These are phyloP conservation scores for Odontophorus gujanensis DNA, from an alignment of 2,113 vertebrate species.

Conservation along the genomic window DNA sequence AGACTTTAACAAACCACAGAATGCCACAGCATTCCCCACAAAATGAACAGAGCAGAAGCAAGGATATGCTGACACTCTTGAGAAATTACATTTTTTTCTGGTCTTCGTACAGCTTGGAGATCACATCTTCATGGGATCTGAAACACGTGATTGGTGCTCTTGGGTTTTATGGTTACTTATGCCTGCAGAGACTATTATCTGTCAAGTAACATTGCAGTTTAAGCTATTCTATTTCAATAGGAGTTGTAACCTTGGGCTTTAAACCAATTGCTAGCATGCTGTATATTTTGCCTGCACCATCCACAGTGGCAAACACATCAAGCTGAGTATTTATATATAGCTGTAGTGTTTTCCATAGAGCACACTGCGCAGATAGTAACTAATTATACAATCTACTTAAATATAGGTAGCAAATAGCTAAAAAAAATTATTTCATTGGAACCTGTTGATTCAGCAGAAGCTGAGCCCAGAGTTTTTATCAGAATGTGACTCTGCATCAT, in stretches of 20 bases:
- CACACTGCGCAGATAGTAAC: background rate
- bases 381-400: constrained; percentile 41
- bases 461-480: constrained; percentile 19
- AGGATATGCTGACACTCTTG: background rate
- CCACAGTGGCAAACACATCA: background rate
- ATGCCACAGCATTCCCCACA: background rate
- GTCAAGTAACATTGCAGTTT: constrained; percentile 43
- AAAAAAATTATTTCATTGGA: background rate
- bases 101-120: background rate
- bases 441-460: background rate
- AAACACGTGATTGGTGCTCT: constrained; percentile 35
- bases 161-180: constrained; percentile 32
- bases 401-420: background rate
- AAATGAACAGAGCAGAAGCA: background rate
- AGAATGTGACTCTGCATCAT: constrained; percentile 38
- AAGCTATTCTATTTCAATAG: constrained; percentile 52
- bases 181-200: constrained; percentile 46
- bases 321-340: background rate
- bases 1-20: constrained; percentile 9
- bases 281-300: constrained; percentile 30
- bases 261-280: constrained; percentile 21
- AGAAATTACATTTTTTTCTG: constrained; percentile 2
- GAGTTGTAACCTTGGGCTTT: constrained; percentile 57
- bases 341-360: background rate
- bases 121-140: constrained; percentile 27